phyloP scores from a whole-genome alignment of 2,888 invertebrate species.

The Cheilosia soror region DNA sequence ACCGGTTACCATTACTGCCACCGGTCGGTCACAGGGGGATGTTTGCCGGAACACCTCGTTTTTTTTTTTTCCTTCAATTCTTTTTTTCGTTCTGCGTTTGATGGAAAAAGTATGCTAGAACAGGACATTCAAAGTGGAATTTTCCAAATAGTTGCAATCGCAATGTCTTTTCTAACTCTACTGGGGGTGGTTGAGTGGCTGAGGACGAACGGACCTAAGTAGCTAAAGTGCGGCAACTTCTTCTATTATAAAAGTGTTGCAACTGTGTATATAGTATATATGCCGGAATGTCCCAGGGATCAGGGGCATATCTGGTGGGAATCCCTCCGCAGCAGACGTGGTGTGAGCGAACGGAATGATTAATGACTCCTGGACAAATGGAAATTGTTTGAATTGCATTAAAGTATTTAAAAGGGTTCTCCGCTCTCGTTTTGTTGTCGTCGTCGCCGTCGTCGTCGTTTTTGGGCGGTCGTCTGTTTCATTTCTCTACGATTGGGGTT shows the following conservation, averaged over 20 bases:
- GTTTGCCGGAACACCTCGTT: conserved; percentile 48
- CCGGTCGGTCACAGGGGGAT: conserved; percentile 51
- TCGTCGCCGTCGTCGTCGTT: conserved; percentile 20
- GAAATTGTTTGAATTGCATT: conserved; percentile 83
- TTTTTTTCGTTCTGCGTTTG: conserved; percentile 39
- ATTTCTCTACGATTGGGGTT: conserved; percentile 64
- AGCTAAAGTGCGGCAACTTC: conserved; percentile 57
- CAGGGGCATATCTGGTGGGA: conserved; percentile 69
- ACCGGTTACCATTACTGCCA: conserved; percentile 47
- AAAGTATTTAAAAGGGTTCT: conserved; percentile 79
- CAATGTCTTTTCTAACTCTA: conserved; percentile 48
- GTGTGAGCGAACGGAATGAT: conserved; percentile 80
- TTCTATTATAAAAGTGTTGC: conserved; percentile 43
- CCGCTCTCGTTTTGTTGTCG: conserved; percentile 44
- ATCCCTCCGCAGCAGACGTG: conserved; percentile 66
- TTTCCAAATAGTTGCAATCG: conserved; percentile 70
- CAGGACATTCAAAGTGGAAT: conserved; percentile 48
- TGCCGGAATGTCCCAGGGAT: conserved; percentile 56
- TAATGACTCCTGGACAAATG: conserved; percentile 83
- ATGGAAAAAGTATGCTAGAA: conserved; percentile 65
- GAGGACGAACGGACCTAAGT: conserved; percentile 52
- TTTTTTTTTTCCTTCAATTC: conserved; percentile 18
- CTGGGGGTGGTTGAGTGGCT: conserved; percentile 15
- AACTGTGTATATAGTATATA: conserved; percentile 25
- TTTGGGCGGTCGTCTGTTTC: conserved; percentile 44